Conservation (phyloP, 2,113 vertebrate genomes). For the Pollachius pollachius region DNA sequence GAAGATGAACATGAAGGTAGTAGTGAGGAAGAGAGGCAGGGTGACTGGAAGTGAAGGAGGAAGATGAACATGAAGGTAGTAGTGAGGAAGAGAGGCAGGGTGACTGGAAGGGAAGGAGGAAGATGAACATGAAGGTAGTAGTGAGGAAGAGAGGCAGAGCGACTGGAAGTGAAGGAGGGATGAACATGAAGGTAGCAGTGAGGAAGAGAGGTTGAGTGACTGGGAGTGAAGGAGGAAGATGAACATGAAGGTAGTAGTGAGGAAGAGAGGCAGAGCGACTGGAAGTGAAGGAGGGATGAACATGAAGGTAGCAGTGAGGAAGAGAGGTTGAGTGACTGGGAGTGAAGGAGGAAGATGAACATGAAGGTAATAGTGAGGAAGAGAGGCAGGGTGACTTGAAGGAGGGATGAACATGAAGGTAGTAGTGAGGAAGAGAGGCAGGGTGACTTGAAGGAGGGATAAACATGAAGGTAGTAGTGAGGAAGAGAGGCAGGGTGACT, state of each 20-base stretch:
- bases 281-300: not conserved
- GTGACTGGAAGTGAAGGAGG: not conserved
- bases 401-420: not conserved
- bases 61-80: not conserved
- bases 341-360: not conserved
- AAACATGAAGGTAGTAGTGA: not conserved
- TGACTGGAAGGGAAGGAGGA: not conserved
- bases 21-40: not conserved
- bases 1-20: not conserved
- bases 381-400: not conserved
- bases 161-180: not conserved
- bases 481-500: not conserved
- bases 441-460: not conserved
- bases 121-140: not conserved
- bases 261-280: not conserved
- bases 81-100: not conserved
- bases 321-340: not conserved
- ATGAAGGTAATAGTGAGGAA: not conserved
- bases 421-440: not conserved
- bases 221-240: not conserved
- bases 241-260: not conserved
- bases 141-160: not conserved
- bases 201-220: not conserved
- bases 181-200: not conserved
- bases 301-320: not conserved